Base-by-base conservation (phyloP, 2,888 invertebrate genomes). In the Palloptera scutellata region DNA sequence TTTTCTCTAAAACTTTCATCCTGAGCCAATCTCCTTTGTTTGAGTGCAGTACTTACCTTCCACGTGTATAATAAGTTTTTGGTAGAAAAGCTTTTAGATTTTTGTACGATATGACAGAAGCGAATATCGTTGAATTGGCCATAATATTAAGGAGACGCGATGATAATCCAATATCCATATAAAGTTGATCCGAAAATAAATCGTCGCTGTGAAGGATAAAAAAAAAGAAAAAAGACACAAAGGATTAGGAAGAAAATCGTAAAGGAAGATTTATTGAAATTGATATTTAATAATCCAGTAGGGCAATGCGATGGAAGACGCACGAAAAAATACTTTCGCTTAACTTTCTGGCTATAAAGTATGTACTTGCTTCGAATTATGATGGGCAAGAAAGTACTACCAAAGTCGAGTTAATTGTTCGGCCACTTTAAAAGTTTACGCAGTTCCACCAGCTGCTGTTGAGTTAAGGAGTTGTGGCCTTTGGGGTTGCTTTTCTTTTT, bases 11-110 rank as follows among this genome's bases (percentile, higher is more conserved):
- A 30, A 30, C 30, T 30, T 30, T 30, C 30, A 30, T 6, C 30
- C 2, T 30, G 2, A 30, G n/a, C n/a, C n/a, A n/a, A n/a, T n/a
- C n/a, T n/a, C n/a, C n/a, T n/a, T n/a, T n/a, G n/a, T n/a, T n/a
- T n/a, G n/a, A n/a, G n/a, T 6, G 30, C 30, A 4, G 30, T 30
- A 75, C 82, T 81, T 71, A 85, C 85, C 85, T 85, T 74, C 84
- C 84, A 57, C 83, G 82, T 1, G 82, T 81, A 69, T 83, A 84
- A 73, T 85, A 85, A 30, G 84, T 84, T 76, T 81, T 83, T 10
- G 85, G 85, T 45, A 85, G 72, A 74, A 85, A 85, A 73, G 81
- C 83, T 70, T 84, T 85, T 15, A 85, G 77, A 74, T 85, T 85
- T 73, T 83, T 83, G 66, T 85, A 85, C 17, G 85, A 82, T 66